These are phyloP conservation scores for Lacerta viridis DNA, from an alignment of 2,797 vertebrate genomes.

Conservation along the genomic window DNA sequence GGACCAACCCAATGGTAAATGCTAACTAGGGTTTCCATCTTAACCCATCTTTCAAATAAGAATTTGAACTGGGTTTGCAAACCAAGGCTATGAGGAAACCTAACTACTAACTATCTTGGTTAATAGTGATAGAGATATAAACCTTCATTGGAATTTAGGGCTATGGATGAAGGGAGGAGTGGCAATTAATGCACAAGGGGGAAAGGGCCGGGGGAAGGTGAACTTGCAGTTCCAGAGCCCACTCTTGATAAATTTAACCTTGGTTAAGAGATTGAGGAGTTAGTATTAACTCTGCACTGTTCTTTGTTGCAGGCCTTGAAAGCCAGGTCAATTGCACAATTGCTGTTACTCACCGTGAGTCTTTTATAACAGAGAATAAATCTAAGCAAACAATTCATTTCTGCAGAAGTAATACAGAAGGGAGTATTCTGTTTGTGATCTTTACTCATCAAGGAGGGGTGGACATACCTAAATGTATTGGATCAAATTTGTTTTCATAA, in stretches of 20 bases:
- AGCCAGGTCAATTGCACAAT: background rate
- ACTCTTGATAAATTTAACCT: background rate
- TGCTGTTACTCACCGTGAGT: background rate
- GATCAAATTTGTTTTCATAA: background rate
- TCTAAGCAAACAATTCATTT: constrained; percentile 17
- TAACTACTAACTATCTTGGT: background rate
- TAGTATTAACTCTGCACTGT: background rate
- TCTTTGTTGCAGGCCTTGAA: background rate
- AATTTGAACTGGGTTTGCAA: background rate
- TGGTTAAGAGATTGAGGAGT: background rate
- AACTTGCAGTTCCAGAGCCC: background rate
- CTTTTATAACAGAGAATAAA: background rate
- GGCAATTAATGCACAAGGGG: background rate
- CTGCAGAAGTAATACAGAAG: background rate
- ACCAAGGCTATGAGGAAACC: background rate
- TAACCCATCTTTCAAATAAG: background rate
- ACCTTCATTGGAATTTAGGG: too few species aligned
- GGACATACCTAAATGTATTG: rapidly evolving
- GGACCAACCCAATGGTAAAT: background rate
- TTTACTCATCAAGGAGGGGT: rapidly evolving
- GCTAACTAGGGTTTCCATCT: background rate
- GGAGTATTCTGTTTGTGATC: background rate
- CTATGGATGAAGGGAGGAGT: too few species aligned
- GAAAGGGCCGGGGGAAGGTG: background rate
- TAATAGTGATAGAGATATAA: background rate